phyloP scores from a whole-genome alignment of 2,888 invertebrate species.

The Tipula helvola region DNA sequence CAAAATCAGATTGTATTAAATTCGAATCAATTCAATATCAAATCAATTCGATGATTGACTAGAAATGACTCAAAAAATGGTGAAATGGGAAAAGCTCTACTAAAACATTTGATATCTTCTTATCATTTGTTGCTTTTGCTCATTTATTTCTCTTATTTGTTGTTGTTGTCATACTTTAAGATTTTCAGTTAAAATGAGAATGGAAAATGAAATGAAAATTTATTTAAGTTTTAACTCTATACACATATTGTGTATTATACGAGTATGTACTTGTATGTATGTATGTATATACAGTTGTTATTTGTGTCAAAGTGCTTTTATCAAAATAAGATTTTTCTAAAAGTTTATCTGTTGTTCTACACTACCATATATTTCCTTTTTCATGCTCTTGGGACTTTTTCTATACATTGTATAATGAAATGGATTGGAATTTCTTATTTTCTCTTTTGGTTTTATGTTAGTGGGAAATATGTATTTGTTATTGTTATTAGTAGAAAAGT shows the following conservation, averaged over 20 bases:
- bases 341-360: background rate
- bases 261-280: background rate
- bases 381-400: background rate
- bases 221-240: background rate
- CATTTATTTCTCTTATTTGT: background rate
- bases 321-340: background rate
- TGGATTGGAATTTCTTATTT: background rate
- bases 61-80: background rate
- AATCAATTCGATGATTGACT: background rate
- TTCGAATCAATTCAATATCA: background rate
- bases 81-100: background rate
- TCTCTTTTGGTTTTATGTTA: background rate
- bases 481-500: background rate
- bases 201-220: background rate
- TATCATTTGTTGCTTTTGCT: background rate
- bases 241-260: background rate
- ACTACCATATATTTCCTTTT: background rate
- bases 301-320: background rate
- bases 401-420: background rate
- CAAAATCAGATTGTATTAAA: background rate
- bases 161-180: background rate
- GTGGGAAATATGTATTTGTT: background rate
- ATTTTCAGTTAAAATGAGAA: background rate
- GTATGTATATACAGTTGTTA: background rate
- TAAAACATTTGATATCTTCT: background rate